Conservation (phyloP, 2,113 vertebrate species). For the Plestiodon gilberti region DNA sequence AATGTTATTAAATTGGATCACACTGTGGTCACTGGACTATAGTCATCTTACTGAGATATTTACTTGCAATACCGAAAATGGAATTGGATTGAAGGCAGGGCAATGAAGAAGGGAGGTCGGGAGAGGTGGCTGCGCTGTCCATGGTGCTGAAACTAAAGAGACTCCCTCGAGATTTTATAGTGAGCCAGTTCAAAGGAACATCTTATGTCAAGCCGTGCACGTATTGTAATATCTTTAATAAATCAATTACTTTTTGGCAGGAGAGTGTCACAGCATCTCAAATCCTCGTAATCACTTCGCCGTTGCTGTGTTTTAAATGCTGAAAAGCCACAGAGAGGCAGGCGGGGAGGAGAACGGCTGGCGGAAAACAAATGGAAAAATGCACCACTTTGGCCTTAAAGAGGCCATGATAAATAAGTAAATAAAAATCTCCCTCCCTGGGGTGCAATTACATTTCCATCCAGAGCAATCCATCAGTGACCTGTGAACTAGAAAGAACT, state of each 20-base stretch:
- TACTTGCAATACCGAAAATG: slow-evolving; percentile 71
- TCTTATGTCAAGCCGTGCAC: slow-evolving; percentile 72
- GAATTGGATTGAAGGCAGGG: slow-evolving; percentile 61
- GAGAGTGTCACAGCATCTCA: slow-evolving; percentile 76
- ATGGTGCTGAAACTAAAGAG: slow-evolving; percentile 67
- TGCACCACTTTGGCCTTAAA: not conserved
- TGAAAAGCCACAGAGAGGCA: slow-evolving; percentile 43
- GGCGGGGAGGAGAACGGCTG: not conserved
- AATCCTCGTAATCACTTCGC: slow-evolving; percentile 77
- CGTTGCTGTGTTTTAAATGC: slow-evolving; percentile 68
- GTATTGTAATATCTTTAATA: slow-evolving; percentile 80
- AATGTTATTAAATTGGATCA: slow-evolving; percentile 79
- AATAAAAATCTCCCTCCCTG: not conserved
- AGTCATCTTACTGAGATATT: slow-evolving; percentile 75
- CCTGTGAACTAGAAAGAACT: not conserved
- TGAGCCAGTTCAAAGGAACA: slow-evolving; percentile 75
- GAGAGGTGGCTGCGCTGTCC: slow-evolving; percentile 55
- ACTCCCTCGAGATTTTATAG: slow-evolving; percentile 68
- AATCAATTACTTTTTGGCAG: slow-evolving; percentile 84
- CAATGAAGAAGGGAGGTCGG: not conserved
- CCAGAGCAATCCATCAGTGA: not conserved
- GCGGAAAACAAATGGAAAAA: not conserved
- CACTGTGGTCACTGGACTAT: slow-evolving; percentile 68
- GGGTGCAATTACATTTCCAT: not conserved
- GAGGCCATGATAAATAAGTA: not conserved